These are phyloP conservation scores for Drosophila pallidifrons DNA, from an alignment of 1,140 invertebrate genomes.

Conservation along the genomic window DNA sequence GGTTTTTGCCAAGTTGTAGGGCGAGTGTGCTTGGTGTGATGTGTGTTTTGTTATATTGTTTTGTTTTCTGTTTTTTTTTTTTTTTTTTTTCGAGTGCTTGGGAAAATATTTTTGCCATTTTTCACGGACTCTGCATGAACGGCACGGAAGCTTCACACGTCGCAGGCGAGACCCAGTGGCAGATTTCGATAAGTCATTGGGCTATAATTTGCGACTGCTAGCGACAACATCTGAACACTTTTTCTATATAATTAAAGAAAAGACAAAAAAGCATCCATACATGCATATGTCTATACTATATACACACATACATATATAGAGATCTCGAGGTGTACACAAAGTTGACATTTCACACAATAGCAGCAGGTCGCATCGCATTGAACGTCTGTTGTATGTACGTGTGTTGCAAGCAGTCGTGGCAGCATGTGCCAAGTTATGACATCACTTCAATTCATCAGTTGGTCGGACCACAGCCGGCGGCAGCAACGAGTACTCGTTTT, in stretches of 20 bases:
- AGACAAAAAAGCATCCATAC: slow-evolving; percentile 45
- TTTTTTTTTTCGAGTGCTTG: slow-evolving; percentile 16
- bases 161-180: slow-evolving; percentile 65
- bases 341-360: slow-evolving; percentile 76
- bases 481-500: slow-evolving; percentile 19
- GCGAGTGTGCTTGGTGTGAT: slow-evolving; percentile 1
- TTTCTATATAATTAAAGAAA: slow-evolving; percentile 77
- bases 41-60: slow-evolving; percentile 41
- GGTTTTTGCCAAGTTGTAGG: slow-evolving; percentile 22
- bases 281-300: neutral
- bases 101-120: slow-evolving; percentile 52
- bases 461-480: slow-evolving; percentile 22
- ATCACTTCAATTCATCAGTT: slow-evolving; percentile 65
- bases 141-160: slow-evolving; percentile 73
- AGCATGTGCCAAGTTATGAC: slow-evolving; percentile 80
- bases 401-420: slow-evolving; percentile 74
- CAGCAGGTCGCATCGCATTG: slow-evolving; percentile 59
- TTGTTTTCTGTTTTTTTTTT: too few species aligned
- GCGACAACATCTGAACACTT: slow-evolving; percentile 52
- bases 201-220: slow-evolving; percentile 73
- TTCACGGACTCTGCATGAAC: slow-evolving; percentile 65
- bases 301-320: slow-evolving; percentile 1
- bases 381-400: slow-evolving; percentile 20
- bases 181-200: slow-evolving; percentile 82
- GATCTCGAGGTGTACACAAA: slow-evolving; percentile 36